Conservation (phyloP, 2,113 vertebrate genomes). For the Zapornia atra region DNA sequence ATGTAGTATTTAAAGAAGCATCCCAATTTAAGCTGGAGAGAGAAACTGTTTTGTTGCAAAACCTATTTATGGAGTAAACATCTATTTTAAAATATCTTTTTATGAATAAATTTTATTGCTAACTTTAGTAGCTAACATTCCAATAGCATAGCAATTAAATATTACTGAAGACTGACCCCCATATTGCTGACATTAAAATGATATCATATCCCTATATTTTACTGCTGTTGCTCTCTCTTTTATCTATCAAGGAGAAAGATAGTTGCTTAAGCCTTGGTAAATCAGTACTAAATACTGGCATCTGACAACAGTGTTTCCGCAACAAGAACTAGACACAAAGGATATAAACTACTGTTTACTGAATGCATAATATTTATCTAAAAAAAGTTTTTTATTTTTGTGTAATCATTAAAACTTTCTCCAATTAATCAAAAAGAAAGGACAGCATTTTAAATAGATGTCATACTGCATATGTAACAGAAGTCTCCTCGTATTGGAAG, state of each 20-base stretch:
- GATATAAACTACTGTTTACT: neutral
- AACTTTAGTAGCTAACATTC: neutral
- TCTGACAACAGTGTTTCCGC: neutral
- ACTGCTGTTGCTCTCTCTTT: neutral
- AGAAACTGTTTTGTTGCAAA: neutral
- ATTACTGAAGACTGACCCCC: neutral
- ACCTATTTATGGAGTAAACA: neutral
- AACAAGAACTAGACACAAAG: neutral
- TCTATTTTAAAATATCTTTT: neutral
- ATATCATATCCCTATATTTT: neutral
- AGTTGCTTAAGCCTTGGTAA: neutral
- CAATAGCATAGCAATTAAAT: neutral
- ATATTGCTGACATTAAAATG: neutral
- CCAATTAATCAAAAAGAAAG: neutral
- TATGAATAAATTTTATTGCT: neutral
- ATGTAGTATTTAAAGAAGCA: neutral
- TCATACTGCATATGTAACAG: neutral
- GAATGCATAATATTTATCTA: neutral
- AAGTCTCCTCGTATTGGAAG: neutral
- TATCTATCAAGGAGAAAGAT: neutral
- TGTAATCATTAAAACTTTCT: neutral
- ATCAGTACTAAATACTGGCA: neutral
- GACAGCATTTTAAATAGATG: neutral
- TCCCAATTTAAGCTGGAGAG: neutral
- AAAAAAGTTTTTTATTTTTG: constrained; percentile 6